Evolutionary conservation across 2,113 vertebrate species (phyloP).

Genomic region (Microcebus jonahi): DNA sequence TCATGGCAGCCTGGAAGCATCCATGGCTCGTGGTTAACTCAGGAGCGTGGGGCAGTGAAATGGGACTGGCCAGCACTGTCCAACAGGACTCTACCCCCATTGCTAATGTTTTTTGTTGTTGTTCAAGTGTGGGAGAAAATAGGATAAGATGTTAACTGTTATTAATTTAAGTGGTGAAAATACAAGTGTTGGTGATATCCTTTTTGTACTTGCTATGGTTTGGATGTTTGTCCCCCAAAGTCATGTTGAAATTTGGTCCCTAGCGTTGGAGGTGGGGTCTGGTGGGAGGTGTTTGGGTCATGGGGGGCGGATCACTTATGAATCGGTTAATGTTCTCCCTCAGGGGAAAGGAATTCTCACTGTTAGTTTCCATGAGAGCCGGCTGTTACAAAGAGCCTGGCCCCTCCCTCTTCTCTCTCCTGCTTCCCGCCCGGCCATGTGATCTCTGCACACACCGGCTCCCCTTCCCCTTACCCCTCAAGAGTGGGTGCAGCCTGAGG

Average conservation of each 20-base stretch:
- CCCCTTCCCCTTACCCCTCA: background rate
- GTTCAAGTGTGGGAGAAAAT: background rate
- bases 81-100: background rate
- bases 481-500: background rate
- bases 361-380: background rate
- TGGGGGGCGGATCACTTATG: background rate
- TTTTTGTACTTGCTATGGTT: background rate
- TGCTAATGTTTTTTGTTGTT: too few relatives aligned
- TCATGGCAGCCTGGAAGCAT: background rate
- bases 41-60: fast-evolving
- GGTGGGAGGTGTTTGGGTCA: background rate
- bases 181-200: background rate
- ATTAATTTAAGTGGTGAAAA: background rate
- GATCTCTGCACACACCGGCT: background rate
- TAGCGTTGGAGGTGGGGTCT: background rate
- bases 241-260: background rate
- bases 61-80: fast-evolving
- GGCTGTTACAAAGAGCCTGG: background rate
- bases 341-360: background rate
- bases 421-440: background rate
- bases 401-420: background rate
- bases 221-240: background rate
- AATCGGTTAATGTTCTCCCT: background rate
- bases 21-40: background rate
- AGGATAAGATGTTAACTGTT: background rate